Evolutionary conservation across 2,113 vertebrate genomes (phyloP).

Genomic region (Hemiprocne comata): DNA sequence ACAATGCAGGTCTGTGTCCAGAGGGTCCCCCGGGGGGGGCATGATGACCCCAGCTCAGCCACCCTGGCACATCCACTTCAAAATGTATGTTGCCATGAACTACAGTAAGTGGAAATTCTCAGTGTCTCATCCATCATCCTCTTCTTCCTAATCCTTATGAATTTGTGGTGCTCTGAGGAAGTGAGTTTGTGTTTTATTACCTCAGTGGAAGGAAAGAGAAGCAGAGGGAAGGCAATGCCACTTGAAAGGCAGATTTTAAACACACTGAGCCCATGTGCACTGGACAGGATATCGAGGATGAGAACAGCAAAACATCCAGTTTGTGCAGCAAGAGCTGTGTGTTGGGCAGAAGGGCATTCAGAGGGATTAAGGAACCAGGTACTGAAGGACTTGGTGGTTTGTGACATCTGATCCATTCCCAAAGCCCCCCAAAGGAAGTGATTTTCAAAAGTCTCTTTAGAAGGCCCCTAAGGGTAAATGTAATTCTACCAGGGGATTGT

Average conservation of each 20-base stretch:
- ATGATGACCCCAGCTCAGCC: too few relatives aligned
- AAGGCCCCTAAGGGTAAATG: background rate
- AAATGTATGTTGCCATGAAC: background rate
- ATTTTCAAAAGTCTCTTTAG: background rate
- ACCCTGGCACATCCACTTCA: background rate
- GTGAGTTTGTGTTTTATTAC: background rate
- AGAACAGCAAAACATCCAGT: background rate
- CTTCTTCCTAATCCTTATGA: background rate
- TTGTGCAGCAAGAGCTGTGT: rapidly evolving
- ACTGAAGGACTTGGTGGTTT: background rate
- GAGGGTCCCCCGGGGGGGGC: background rate
- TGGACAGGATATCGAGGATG: background rate
- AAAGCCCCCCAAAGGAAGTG: background rate
- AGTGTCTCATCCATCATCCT: rapidly evolving
- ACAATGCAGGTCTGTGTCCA: rapidly evolving
- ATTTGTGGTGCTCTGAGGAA: background rate
- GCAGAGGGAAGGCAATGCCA: background rate
- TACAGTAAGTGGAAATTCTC: background rate
- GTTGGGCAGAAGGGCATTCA: background rate
- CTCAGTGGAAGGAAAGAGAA: background rate
- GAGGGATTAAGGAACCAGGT: background rate
- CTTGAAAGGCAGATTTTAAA: background rate
- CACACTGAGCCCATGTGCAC: rapidly evolving
- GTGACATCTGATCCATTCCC: background rate
- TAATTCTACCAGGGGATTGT: background rate